Evolutionary conservation across 2,888 invertebrate species (phyloP).

Genomic region (Xestia sexstrigata): DNA sequence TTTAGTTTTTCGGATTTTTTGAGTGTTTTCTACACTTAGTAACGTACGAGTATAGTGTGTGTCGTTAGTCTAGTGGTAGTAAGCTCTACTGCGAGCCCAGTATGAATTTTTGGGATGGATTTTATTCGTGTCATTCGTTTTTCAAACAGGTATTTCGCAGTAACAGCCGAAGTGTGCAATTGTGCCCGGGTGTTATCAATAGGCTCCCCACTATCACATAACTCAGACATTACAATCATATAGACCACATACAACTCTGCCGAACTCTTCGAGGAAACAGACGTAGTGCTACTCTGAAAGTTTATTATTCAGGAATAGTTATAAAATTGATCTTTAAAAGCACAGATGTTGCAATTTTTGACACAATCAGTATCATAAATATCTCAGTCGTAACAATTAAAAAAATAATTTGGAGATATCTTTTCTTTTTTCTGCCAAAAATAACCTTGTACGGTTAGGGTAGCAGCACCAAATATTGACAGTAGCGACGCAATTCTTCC

Average conservation of each 20-base stretch:
- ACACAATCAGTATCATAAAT: neutral
- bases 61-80: too few species aligned
- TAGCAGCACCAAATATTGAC: constrained; percentile 67
- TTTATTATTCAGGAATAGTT: too few species aligned
- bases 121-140: neutral
- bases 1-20: too few species aligned
- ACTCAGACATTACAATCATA: neutral
- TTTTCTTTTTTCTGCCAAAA: neutral
- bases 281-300: too few species aligned
- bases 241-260: neutral
- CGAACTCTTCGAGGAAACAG: neutral
- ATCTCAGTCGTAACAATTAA: neutral
- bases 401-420: neutral
- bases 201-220: neutral
- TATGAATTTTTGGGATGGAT: too few species aligned
- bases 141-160: neutral
- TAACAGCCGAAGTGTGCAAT: neutral
- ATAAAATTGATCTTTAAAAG: too few species aligned
- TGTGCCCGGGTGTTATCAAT: neutral
- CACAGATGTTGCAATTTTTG: too few species aligned
- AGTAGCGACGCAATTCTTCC: constrained; percentile 77
- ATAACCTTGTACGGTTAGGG: constrained; percentile 26
- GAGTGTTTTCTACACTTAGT: too few species aligned
- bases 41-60: too few species aligned
- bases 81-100: too few species aligned